Evolutionary conservation across 2,797 vertebrate genomes (phyloP), one percentile per base, ranked within the genome.

Genomic region (Rhinichthys osculus): DNA sequence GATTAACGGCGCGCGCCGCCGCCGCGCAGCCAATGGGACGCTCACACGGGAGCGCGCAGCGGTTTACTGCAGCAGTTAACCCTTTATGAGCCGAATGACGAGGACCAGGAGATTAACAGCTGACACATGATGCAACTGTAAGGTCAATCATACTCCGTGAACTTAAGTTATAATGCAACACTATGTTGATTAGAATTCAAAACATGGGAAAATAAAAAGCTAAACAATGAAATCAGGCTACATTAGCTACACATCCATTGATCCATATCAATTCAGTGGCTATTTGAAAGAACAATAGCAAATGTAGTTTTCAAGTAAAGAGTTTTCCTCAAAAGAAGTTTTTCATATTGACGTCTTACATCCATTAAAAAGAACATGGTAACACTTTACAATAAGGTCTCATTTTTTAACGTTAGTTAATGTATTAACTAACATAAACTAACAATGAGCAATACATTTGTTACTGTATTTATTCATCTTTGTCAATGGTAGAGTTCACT

Each of bases 1-100:
- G 92, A 93, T 92, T 89, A 92, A 92, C 89, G 90, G 88, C 90
- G 91, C 92, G 92, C 91, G 52, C 86, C 54, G 73, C 54, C 84
- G 74, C 59, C 72, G 79, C 30, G 72, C 89, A 91, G 87, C 92
- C 91, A 93, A 93, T 92, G 85, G 89, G 80, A 88, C 67, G 81
- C 79, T 73, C 40, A 82, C 87, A 88, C 90, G 87, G 84, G 91
- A 89, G 81, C 92, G 92, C 91, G 92, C 92, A 47, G 50, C 5
- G 84, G 67, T 81, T 84, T 87, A 88, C 87, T 80, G 90, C 89
- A 83, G 81, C 88, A 85, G 89, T 93, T 85, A 93, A 93, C 92
- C 91, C 91, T 88, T 90, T 91, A 69, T 8, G 77, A 84, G 72
- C 91, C 88, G 78, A 78, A 71, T 3, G 38, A 80, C 2, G 40